phyloP scores from a whole-genome alignment of 2,797 vertebrate genomes.

The Neostethus bicornis region DNA sequence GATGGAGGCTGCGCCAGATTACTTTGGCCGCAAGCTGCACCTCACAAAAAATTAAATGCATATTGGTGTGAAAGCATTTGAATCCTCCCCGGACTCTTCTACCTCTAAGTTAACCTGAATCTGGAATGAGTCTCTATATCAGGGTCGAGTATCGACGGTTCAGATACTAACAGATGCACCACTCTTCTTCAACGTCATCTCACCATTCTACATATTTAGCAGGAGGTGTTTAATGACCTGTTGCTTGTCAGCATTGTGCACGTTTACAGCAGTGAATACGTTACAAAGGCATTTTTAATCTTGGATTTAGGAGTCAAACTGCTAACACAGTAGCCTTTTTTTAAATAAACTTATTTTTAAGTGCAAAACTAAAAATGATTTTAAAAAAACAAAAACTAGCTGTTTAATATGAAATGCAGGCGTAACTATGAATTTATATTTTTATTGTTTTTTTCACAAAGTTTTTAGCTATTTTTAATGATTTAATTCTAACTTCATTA shows the following conservation, averaged over 20 bases:
- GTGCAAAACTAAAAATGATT: background rate
- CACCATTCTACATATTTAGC: constrained; percentile 24
- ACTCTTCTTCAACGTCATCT: constrained; percentile 32
- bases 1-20: constrained; percentile 89
- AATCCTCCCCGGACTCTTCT: constrained; percentile 50
- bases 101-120: constrained; percentile 55
- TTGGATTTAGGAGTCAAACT: background rate
- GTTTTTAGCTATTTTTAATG: too few relatives aligned
- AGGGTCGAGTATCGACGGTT: constrained; percentile 20
- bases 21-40: constrained; percentile 88
- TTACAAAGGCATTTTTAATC: constrained; percentile 15
- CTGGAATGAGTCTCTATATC: constrained; percentile 29
- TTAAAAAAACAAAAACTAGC: too few relatives aligned
- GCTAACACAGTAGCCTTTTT: constrained; percentile 1
- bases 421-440: too few relatives aligned
- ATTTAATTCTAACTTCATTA: too few relatives aligned
- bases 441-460: too few relatives aligned
- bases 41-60: constrained; percentile 71
- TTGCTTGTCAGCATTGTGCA: constrained; percentile 47
- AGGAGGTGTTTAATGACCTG: constrained; percentile 18
- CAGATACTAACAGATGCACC: constrained; percentile 31
- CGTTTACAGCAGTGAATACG: constrained; percentile 17
- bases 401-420: too few relatives aligned
- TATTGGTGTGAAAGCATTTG: background rate
- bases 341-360: background rate